Percentiles rank a stretch among this genome's conserved stretches.
Evolutionary conservation across 2,888 invertebrate species (phyloP).

Genomic region (Drymonia ruficornis): DNA sequence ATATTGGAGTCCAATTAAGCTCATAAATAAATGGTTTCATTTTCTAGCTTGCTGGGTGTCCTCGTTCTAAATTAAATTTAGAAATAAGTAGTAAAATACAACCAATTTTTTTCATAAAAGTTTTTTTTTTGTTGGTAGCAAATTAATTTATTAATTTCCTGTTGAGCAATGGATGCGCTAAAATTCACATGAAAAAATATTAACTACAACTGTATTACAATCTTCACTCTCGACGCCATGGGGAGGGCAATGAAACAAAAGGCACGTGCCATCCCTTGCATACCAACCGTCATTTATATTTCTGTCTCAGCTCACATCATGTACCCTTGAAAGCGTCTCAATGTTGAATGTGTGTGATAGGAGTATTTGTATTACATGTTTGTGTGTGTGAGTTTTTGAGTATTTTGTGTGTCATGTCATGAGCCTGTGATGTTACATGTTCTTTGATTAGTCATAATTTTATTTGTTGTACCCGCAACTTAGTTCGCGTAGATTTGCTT

Average conservation of each 20-base stretch:
- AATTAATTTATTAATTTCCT: too few species aligned
- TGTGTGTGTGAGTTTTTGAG: slow-evolving; percentile 52
- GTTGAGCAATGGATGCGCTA: too few species aligned
- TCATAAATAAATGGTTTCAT: too few species aligned
- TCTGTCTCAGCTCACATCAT: slow-evolving; percentile 62
- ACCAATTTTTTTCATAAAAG: too few species aligned
- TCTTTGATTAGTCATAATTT: slow-evolving; percentile 3
- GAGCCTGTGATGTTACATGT: slow-evolving; percentile 46
- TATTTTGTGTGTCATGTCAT: slow-evolving; percentile 46
- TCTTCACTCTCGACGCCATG: slow-evolving; percentile 66
- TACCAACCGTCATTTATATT: slow-evolving; percentile 55
- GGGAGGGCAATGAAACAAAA: slow-evolving; percentile 82
- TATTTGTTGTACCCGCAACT: background rate
- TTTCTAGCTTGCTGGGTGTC: too few species aligned
- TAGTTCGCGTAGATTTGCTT: too few species aligned
- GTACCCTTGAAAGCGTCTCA: slow-evolving; percentile 74
- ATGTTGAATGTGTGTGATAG: slow-evolving; percentile 66
- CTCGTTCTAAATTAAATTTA: too few species aligned
- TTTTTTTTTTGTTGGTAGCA: too few species aligned
- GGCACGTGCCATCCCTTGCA: slow-evolving; percentile 58
- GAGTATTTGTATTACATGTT: slow-evolving; percentile 48
- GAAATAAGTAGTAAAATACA: too few species aligned
- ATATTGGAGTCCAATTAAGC: too few species aligned
- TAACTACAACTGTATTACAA: slow-evolving; percentile 80
- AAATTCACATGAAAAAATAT: slow-evolving; percentile 50